Base-by-base conservation (phyloP, 2,797 vertebrate species). In the Champsocephalus gunnari region DNA sequence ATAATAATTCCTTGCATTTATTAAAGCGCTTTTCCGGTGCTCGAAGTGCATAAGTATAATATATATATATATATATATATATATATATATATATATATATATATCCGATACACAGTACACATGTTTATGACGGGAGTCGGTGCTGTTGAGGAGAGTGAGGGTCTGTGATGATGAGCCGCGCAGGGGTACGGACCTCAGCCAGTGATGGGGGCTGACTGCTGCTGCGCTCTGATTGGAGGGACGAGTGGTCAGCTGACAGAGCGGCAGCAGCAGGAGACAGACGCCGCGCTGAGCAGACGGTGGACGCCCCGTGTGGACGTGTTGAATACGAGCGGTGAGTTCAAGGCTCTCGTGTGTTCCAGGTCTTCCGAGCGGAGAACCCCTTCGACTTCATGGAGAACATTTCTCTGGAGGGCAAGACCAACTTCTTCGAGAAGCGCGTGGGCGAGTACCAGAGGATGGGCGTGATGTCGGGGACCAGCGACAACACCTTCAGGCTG, bases 331-430 rank as follows among this genome's bases (percentile, higher is more conserved):
- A 21, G 21, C 2, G 21, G 21, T 21, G 21, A 21, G 24, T 28
- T 28, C 28, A 28, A 28, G 3, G 28, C 4, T 28, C 28, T 28
- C 28, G 5, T 38, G 34, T 38, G 6, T 87, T 47, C 84, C 4
- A 99, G 98, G 87, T 98, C 63, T 99, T 96, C 92, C 94, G 64
- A 79, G 96, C 75, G 7, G 98, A 99, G 90, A 99, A 99, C 88
- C 98, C 98, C 8, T 99, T 99, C 84, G 98, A 99, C 94, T 99
- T 99, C 91, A 99, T 98, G 98, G 97, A 99, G 88, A 99, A 99
- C 91, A 99, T 99, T 77, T 99, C 98, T 17, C 91, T 99, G 93
- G 98, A 99, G 94, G 98, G 98, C 61, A 99, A 99, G 89, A 99
- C 98, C 17, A 99, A 99, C 92, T 99, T 99, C 94, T 99, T 99